Evolutionary conservation across 2,797 vertebrate genomes (phyloP).

Genomic region (Anisognathus igniventris): DNA sequence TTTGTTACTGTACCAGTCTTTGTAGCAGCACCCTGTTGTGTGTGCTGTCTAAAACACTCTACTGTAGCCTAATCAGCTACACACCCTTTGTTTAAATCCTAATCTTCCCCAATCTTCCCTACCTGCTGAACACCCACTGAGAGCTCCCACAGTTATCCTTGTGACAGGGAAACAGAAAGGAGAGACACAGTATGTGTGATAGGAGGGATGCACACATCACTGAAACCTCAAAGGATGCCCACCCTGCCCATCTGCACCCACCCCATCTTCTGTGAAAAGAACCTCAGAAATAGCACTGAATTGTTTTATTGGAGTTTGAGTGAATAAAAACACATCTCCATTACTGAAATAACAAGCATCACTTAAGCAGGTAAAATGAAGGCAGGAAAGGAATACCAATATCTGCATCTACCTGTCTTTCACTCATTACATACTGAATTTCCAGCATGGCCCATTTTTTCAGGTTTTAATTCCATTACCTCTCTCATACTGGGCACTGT

Average conservation of each 20-base stretch:
- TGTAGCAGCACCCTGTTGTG: conserved; percentile 27
- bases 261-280: not conserved
- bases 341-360: not conserved
- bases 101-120: conserved; percentile 30
- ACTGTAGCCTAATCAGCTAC: conserved; percentile 28
- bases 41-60: conserved; percentile 22
- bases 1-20: conserved; percentile 8
- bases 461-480: not conserved
- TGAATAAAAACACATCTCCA: not conserved
- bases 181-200: not conserved
- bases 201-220: not conserved
- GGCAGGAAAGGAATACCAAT: not conserved
- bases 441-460: not conserved
- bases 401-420: not conserved
- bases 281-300: not conserved
- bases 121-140: not conserved
- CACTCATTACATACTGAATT: not conserved
- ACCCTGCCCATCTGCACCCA: not conserved
- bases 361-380: not conserved
- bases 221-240: not conserved
- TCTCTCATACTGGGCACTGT: not conserved
- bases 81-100: conserved; percentile 24
- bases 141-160: not conserved
- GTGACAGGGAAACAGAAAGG: not conserved
- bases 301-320: not conserved